These are phyloP conservation scores for Anguilla marmorata DNA, from an alignment of 2,797 vertebrate genomes.

Conservation along the genomic window DNA sequence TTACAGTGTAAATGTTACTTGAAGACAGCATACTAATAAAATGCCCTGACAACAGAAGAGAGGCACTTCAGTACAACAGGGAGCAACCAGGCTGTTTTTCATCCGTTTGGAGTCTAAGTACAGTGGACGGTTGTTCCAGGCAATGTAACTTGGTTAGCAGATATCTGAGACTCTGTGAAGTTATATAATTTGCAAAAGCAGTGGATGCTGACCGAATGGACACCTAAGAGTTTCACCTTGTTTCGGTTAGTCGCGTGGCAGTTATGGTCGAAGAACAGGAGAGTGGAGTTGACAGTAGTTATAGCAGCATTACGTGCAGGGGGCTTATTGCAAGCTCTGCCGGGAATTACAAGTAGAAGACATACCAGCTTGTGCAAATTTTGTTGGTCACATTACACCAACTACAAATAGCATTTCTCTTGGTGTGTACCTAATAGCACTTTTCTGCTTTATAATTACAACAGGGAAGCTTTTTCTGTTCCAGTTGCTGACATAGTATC, in stretches of 20 bases:
- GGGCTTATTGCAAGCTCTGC: neutral
- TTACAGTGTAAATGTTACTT: constrained; percentile 6
- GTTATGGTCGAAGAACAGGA: neutral
- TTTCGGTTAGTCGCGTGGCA: neutral
- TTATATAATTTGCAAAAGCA: neutral
- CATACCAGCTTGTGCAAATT: neutral
- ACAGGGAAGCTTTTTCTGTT: neutral
- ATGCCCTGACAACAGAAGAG: neutral
- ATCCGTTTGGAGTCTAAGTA: constrained; percentile 2
- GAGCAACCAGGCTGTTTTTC: neutral
- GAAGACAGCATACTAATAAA: neutral
- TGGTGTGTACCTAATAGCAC: neutral
- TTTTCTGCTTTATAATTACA: neutral
- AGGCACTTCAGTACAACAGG: neutral
- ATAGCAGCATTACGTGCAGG: neutral
- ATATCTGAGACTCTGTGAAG: neutral
- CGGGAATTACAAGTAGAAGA: neutral
- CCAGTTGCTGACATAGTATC: neutral
- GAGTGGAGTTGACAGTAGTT: neutral
- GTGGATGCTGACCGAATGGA: neutral
- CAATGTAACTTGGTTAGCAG: neutral
- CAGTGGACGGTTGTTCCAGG: neutral
- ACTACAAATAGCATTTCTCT: neutral
- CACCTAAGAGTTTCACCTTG: neutral
- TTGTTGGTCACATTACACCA: neutral